Evolutionary conservation across 2,888 invertebrate genomes (phyloP).

Genomic region (Ormia ochracea): DNA sequence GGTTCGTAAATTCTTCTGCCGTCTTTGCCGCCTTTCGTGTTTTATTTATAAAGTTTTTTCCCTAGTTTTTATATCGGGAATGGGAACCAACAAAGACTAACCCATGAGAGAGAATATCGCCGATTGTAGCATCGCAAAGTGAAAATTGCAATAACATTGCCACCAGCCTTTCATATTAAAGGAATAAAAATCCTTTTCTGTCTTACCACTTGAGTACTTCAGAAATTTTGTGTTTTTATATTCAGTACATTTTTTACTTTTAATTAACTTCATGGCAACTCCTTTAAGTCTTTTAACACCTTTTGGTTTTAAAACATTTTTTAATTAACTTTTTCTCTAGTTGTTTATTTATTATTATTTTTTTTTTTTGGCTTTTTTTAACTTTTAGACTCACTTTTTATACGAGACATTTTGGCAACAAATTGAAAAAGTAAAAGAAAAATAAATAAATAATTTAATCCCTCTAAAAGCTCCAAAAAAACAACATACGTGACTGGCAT

Average conservation of each 20-base stretch:
- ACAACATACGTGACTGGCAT: conserved; percentile 62
- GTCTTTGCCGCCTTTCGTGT: too few species aligned
- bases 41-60: too few species aligned
- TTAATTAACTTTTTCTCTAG: conserved; percentile 51
- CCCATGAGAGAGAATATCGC: too few species aligned
- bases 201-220: background rate
- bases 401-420: conserved; percentile 30
- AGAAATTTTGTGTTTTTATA: background rate
- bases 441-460: conserved; percentile 41
- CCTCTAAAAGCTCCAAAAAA: conserved; percentile 34
- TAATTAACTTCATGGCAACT: conserved; percentile 21
- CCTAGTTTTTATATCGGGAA: too few species aligned
- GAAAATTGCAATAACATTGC: too few species aligned
- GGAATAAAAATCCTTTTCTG: too few species aligned
- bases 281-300: conserved; percentile 37
- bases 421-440: conserved; percentile 9
- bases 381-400: background rate
- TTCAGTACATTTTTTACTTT: conserved; percentile 20
- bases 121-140: too few species aligned
- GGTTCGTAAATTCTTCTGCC: too few species aligned
- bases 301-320: conserved; percentile 37
- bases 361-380: too few species aligned
- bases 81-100: too few species aligned
- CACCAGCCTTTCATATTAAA: too few species aligned
- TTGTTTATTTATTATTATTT: too few species aligned